phyloP scores from a whole-genome alignment of 2,113 vertebrate species.

The Urocitellus parryii region DNA sequence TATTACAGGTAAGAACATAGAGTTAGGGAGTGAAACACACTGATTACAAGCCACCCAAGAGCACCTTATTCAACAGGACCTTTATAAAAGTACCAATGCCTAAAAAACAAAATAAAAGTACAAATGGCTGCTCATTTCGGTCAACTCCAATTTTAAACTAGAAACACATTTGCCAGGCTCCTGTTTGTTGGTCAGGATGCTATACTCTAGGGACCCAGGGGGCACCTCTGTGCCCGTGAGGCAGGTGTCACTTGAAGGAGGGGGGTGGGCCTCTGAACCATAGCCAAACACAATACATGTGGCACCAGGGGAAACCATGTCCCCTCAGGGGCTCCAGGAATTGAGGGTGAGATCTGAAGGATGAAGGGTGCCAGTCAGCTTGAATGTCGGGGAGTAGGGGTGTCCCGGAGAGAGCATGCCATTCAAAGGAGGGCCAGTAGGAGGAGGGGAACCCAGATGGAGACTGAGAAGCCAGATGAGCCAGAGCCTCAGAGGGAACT shows the following conservation, averaged over 20 bases:
- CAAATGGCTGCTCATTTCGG: neutral
- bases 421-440: neutral
- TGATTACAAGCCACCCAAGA: neutral
- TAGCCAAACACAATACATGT: neutral
- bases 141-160: neutral
- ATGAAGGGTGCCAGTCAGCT: neutral
- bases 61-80: rapidly evolving
- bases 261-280: rapidly evolving
- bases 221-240: neutral
- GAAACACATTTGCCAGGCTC: neutral
- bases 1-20: neutral
- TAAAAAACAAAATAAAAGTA: too few species aligned
- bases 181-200: neutral
- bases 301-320: rapidly evolving
- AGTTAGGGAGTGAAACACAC: neutral
- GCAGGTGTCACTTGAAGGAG: too few species aligned
- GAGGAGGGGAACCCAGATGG: rapidly evolving
- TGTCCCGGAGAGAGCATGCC: neutral
- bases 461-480: neutral
- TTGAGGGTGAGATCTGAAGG: neutral
- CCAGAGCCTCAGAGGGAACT: neutral
- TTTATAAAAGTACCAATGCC: too few species aligned
- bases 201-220: rapidly evolving
- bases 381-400: rapidly evolving
- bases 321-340: neutral